Evolutionary conservation across 2,113 vertebrate genomes (phyloP).

Genomic region (Alectura lathami): DNA sequence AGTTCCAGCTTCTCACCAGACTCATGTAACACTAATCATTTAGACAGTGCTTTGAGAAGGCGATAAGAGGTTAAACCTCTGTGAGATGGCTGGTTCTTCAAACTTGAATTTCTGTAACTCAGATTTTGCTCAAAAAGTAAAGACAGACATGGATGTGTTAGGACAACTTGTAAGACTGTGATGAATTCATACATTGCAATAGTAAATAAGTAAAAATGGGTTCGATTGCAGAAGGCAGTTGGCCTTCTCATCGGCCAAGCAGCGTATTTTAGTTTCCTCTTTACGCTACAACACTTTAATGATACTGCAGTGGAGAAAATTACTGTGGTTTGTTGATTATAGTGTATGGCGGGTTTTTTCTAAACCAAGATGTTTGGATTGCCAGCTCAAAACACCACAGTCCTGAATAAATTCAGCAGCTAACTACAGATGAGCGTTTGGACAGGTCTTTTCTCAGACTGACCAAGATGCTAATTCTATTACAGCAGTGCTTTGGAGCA

Average conservation of each 20-base stretch:
- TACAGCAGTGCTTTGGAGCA: neutral
- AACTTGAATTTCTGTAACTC: neutral
- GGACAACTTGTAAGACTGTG: neutral
- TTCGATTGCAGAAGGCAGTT: neutral
- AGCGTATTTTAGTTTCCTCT: slow-evolving; percentile 6
- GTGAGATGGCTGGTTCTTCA: neutral
- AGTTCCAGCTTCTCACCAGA: neutral
- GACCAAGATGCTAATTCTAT: neutral
- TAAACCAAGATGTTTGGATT: slow-evolving; percentile 49
- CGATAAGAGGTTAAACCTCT: neutral
- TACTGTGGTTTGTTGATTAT: slow-evolving; percentile 24
- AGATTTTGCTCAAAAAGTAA: neutral
- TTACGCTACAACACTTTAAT: slow-evolving; percentile 42
- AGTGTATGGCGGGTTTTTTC: slow-evolving; percentile 36
- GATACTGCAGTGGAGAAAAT: slow-evolving; percentile 43
- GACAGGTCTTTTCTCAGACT: neutral
- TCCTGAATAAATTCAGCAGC: slow-evolving; percentile 7
- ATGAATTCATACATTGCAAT: neutral
- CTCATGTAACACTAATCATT: neutral
- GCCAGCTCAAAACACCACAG: slow-evolving; percentile 12
- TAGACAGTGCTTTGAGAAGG: neutral
- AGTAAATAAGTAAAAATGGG: slow-evolving; percentile 17
- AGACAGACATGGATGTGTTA: neutral
- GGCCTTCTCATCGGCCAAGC: slow-evolving; percentile 13
- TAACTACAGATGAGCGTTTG: neutral